These are phyloP conservation scores for Pterophyllum scalare DNA, from an alignment of 2,113 vertebrate genomes.

Conservation along the genomic window DNA sequence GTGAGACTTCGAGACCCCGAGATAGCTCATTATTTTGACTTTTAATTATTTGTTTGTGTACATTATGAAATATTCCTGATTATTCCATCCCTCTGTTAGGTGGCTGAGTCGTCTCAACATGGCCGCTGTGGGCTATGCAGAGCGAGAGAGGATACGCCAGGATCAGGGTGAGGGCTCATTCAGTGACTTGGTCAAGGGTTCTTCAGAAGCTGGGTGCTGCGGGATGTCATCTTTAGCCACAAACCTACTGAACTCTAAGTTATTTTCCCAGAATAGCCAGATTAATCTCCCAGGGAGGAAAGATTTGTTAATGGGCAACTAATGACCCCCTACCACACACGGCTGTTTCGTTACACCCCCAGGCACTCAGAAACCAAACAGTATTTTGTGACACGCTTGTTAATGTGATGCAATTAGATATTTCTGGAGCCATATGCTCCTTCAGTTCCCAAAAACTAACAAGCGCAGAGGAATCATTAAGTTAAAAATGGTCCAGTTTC, in stretches of 20 bases:
- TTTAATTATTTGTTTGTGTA: not conserved
- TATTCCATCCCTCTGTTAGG: slow-evolving; percentile 68
- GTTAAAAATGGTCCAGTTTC: not conserved
- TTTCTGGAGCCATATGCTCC: not conserved
- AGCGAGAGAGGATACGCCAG: slow-evolving; percentile 94
- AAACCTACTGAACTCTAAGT: not conserved
- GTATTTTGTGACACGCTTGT: not conserved
- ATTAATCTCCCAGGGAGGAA: not conserved
- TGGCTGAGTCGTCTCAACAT: slow-evolving; percentile 98
- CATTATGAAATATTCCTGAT: not conserved
- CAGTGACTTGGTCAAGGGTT: not conserved
- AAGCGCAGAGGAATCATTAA: not conserved
- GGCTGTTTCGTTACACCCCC: not conserved
- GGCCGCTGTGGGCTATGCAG: slow-evolving; percentile 92
- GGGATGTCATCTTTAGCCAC: not conserved
- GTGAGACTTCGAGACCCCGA: not conserved
- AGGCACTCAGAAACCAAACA: slow-evolving; percentile 1
- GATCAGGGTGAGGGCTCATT: slow-evolving; percentile 88
- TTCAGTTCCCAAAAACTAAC: not conserved
- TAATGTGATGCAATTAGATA: slow-evolving; percentile 4
- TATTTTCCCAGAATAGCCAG: slow-evolving; percentile 45
- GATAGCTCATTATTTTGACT: not conserved
- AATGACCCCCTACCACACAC: not conserved
- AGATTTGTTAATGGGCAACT: not conserved
- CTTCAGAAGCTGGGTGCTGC: not conserved